A percentile compares a stretch with the other conserved stretches of the same genome.
These are phyloP conservation scores for Cartodere bifasciata DNA, from an alignment of 2,888 invertebrate species.

Conservation along the genomic window DNA sequence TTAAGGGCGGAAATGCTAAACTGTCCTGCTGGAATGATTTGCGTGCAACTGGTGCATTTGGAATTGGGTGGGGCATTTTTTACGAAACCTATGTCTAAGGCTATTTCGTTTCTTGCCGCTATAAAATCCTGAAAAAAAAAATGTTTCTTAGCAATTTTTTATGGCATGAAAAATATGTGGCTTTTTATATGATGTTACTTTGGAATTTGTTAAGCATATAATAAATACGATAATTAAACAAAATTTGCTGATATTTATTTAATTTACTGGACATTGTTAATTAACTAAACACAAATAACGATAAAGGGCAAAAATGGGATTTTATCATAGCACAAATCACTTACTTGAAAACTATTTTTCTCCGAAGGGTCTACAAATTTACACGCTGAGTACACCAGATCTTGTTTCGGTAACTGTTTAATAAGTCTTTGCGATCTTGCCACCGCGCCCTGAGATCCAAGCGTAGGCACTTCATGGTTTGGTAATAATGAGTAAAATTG, in stretches of 20 bases:
- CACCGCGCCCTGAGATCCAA: slow-evolving; percentile 66
- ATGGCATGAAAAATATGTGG: too few species aligned
- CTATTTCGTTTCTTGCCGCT: slow-evolving; percentile 86
- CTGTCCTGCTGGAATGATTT: slow-evolving; percentile 64
- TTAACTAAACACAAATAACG: too few species aligned
- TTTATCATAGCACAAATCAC: too few species aligned
- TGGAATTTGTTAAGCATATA: too few species aligned
- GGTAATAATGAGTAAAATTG: slow-evolving; percentile 86
- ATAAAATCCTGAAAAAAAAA: slow-evolving; percentile 71
- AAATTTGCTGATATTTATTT: too few species aligned
- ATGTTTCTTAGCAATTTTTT: not conserved
- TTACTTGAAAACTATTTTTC: slow-evolving; percentile 58
- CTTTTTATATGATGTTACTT: too few species aligned
- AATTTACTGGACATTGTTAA: too few species aligned
- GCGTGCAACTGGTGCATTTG: slow-evolving; percentile 75
- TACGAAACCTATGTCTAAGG: slow-evolving; percentile 75
- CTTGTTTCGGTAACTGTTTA: slow-evolving; percentile 87
- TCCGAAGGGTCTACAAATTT: slow-evolving; percentile 69
- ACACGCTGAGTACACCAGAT: slow-evolving; percentile 81
- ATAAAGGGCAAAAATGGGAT: too few species aligned
- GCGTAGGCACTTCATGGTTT: slow-evolving; percentile 50
- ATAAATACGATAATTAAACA: too few species aligned
- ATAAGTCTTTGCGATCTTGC: slow-evolving; percentile 72
- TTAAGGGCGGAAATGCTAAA: slow-evolving; percentile 51
- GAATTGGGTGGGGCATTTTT: slow-evolving; percentile 29